Percentiles rank a stretch among this genome's conserved stretches.
These are phyloP conservation scores for Drosophila emarginata DNA, from an alignment of 2,888 invertebrate genomes.

Conservation along the genomic window DNA sequence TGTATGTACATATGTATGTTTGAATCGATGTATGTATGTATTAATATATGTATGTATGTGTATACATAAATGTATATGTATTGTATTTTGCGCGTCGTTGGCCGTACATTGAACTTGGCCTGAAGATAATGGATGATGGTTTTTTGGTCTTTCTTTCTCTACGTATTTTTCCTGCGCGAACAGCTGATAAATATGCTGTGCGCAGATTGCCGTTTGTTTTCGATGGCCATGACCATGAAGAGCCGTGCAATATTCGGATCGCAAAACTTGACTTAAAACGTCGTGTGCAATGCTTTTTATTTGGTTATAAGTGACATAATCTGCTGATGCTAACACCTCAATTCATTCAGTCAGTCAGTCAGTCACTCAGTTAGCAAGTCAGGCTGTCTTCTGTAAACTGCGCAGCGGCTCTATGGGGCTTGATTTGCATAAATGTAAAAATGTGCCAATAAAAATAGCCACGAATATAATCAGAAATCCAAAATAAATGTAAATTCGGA, in stretches of 20 bases:
- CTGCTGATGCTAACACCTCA: conserved; percentile 64
- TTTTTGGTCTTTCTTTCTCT: conserved; percentile 24
- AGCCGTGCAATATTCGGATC: conserved; percentile 30
- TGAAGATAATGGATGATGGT: conserved; percentile 43
- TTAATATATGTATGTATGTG: conserved; percentile 21
- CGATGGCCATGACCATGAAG: conserved; percentile 71
- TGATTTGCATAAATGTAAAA: conserved; percentile 68
- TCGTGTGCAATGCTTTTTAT: conserved; percentile 60
- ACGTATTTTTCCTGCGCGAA: conserved; percentile 36
- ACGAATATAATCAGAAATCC: conserved; percentile 38
- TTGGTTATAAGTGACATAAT: conserved; percentile 63
- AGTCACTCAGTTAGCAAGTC: background rate
- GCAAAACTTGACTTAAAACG: conserved; percentile 22
- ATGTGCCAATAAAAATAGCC: conserved; percentile 73
- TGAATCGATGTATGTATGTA: conserved; percentile 24
- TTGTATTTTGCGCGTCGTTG: conserved; percentile 59
- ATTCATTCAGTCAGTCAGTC: background rate
- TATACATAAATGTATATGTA: conserved; percentile 19
- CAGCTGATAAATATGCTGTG: conserved; percentile 66
- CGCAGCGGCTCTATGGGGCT: conserved; percentile 50
- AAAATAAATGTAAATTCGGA: conserved; percentile 65
- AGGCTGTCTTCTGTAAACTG: conserved; percentile 66
- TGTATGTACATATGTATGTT: conserved; percentile 19
- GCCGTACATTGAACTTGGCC: conserved; percentile 69
- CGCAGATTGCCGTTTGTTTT: conserved; percentile 37